Evolutionary conservation across 2,797 vertebrate genomes (phyloP).

Genomic region (Lutjanus campechanus): DNA sequence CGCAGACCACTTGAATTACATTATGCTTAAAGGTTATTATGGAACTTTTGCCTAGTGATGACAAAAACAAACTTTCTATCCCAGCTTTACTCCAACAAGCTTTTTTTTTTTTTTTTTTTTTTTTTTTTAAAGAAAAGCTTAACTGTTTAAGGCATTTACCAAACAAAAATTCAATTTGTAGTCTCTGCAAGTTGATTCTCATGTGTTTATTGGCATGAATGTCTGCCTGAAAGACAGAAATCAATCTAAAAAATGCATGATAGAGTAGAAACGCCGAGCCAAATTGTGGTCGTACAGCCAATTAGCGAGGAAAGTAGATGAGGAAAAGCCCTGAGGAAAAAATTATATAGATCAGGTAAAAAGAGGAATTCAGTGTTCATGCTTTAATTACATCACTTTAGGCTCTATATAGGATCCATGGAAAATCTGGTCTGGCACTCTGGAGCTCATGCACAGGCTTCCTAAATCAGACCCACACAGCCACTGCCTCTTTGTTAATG

Average conservation of each 20-base stretch:
- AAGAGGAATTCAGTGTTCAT: constrained; percentile 1
- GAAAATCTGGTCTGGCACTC: constrained; percentile 6
- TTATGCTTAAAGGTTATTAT: too few species aligned
- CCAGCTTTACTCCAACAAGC: too few species aligned
- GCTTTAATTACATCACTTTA: constrained; percentile 16
- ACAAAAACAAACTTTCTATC: too few species aligned
- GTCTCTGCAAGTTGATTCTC: neutral
- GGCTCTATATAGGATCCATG: constrained; percentile 17
- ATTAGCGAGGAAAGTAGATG: neutral
- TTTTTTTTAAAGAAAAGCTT: too few species aligned
- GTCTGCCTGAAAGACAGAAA: neutral
- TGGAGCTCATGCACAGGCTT: constrained; percentile 26
- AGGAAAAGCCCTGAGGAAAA: neutral
- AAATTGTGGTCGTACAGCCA: neutral
- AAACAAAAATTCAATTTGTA: neutral
- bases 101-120: too few species aligned
- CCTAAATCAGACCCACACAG: constrained; percentile 48
- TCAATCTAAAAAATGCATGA: neutral
- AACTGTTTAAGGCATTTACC: neutral
- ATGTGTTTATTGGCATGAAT: neutral
- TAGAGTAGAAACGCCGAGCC: neutral
- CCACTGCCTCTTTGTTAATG: constrained; percentile 59
- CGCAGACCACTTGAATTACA: too few species aligned
- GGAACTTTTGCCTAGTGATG: too few species aligned
- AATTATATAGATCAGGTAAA: neutral